phyloP scores from a whole-genome alignment of 1,140 invertebrate species.

The Xylocopa sonorina region DNA sequence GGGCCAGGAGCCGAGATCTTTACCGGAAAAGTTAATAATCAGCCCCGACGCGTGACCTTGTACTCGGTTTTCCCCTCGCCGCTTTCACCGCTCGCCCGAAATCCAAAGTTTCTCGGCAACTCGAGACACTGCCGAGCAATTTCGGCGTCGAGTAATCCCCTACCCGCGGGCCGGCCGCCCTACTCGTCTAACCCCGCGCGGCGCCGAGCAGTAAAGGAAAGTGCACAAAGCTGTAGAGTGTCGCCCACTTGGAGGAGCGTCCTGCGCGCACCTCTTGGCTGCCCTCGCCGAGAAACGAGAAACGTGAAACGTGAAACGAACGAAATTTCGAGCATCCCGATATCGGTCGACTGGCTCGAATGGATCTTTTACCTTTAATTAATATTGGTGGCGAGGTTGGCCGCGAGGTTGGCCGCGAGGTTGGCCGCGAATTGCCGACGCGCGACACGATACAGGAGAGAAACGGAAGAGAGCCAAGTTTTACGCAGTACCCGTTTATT shows the following conservation, averaged over 20 bases:
- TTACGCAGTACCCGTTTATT: slow-evolving; percentile 18
- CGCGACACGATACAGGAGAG: neutral
- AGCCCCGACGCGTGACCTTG: slow-evolving; percentile 81
- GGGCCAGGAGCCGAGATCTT: slow-evolving; percentile 67
- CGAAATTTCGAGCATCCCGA: neutral
- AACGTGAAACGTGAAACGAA: slow-evolving; percentile 38
- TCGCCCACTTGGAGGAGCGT: slow-evolving; percentile 59
- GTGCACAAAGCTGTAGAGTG: slow-evolving; percentile 78
- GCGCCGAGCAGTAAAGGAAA: slow-evolving; percentile 75
- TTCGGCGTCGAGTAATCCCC: slow-evolving; percentile 73
- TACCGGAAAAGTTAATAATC: slow-evolving; percentile 80
- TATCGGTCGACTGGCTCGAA: neutral
- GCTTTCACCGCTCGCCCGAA: slow-evolving; percentile 70
- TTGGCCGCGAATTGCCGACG: neutral
- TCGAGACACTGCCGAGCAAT: slow-evolving; percentile 80
- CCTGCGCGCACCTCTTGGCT: slow-evolving; percentile 36
- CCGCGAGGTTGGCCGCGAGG: neutral
- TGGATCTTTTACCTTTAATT: slow-evolving; percentile 16
- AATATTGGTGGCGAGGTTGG: neutral
- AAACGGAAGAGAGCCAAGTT: slow-evolving; percentile 1
- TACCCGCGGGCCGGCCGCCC: slow-evolving; percentile 34
- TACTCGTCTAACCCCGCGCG: slow-evolving; percentile 67
- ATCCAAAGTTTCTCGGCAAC: slow-evolving; percentile 79
- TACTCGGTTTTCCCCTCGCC: slow-evolving; percentile 74
- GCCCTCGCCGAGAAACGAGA: slow-evolving; percentile 25